A percentile compares a stretch with the other conserved stretches of the same genome.
phyloP scores from a whole-genome alignment of 2,797 vertebrate species.

The Myotis vivesi region DNA sequence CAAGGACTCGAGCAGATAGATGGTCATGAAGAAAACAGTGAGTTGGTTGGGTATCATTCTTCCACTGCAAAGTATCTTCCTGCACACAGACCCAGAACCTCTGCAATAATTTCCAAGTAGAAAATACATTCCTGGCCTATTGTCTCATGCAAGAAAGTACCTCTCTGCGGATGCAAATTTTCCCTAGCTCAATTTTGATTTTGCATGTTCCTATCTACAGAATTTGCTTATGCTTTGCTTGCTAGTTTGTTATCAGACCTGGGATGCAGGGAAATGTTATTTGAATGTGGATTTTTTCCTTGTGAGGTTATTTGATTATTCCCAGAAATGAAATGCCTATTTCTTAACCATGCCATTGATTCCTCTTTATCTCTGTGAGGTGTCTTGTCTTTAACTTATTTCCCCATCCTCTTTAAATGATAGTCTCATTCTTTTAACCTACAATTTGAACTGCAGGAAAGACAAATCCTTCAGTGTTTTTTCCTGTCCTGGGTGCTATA shows the following conservation, averaged over 20 bases:
- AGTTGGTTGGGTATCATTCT: neutral
- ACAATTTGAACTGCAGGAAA: neutral
- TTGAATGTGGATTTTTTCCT: conserved; percentile 11
- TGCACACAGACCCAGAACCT: neutral
- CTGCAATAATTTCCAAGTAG: neutral
- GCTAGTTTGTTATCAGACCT: neutral
- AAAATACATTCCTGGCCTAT: neutral
- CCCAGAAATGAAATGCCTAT: neutral
- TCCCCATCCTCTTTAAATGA: neutral
- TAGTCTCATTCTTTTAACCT: neutral
- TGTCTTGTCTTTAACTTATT: neutral
- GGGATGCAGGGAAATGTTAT: conserved; percentile 29
- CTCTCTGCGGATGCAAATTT: conserved; percentile 47
- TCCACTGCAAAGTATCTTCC: neutral
- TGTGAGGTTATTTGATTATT: conserved; percentile 46
- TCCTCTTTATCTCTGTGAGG: neutral
- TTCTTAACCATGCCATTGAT: neutral
- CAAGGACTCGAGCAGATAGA: conserved; percentile 45
- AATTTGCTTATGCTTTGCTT: conserved; percentile 66
- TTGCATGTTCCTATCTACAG: neutral
- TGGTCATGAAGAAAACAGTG: conserved; percentile 21
- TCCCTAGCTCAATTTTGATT: neutral
- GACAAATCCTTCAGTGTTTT: neutral
- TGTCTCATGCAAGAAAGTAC: neutral
- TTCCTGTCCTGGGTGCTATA: neutral